Percentiles rank a stretch among this genome's conserved stretches.
Evolutionary conservation across 2,888 invertebrate species (phyloP).

Genomic region (Idaea straminata): DNA sequence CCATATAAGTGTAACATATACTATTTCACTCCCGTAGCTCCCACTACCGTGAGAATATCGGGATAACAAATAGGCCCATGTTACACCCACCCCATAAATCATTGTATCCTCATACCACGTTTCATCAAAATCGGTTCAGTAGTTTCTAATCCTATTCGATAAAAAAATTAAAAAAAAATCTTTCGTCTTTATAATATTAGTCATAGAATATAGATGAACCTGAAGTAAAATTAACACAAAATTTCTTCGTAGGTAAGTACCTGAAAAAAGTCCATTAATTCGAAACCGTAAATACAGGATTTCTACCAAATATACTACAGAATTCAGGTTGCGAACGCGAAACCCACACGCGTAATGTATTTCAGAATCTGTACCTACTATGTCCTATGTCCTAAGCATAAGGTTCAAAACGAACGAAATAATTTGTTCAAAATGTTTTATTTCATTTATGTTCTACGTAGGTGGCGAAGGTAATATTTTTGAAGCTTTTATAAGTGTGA

Average conservation of each 20-base stretch:
- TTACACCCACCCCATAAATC: too few relatives aligned
- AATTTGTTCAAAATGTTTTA: background rate
- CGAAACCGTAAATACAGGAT: slow-evolving; percentile 4
- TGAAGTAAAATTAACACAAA: background rate
- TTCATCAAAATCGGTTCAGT: too few relatives aligned
- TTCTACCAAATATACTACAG: background rate
- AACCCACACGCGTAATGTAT: slow-evolving; percentile 1
- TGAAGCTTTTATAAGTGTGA: background rate
- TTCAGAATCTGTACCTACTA: background rate
- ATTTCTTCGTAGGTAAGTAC: background rate
- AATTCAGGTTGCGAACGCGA: slow-evolving; percentile 1
- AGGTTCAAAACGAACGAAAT: background rate
- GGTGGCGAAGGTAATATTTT: background rate
- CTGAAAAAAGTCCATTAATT: background rate
- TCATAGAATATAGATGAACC: too few relatives aligned
- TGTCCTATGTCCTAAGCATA: background rate
- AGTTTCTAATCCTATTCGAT: too few relatives aligned
- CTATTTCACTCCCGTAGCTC: too few relatives aligned
- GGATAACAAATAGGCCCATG: too few relatives aligned
- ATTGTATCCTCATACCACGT: too few relatives aligned
- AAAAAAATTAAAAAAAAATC: too few relatives aligned
- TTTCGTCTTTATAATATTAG: too few relatives aligned
- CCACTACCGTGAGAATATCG: too few relatives aligned
- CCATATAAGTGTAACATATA: too few relatives aligned
- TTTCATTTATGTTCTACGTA: background rate